A percentile compares a stretch with the other conserved stretches of the same genome.
These are phyloP conservation scores for Arothron firmamentum DNA, from an alignment of 2,113 vertebrate genomes.

Conservation along the genomic window DNA sequence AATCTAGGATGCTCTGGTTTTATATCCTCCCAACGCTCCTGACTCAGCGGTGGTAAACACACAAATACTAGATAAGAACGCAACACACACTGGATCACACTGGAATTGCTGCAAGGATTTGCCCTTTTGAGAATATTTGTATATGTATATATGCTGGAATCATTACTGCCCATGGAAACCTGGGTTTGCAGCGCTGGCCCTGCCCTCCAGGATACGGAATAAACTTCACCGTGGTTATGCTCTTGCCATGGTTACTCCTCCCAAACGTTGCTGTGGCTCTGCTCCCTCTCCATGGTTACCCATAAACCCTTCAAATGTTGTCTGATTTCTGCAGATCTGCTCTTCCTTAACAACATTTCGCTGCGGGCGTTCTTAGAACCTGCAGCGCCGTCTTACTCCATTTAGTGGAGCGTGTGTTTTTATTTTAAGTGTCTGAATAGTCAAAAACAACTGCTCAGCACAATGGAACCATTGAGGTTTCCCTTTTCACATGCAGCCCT, in stretches of 20 bases:
- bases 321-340: constrained; percentile 49
- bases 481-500: neutral
- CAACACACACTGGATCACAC: neutral
- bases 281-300: constrained; percentile 62
- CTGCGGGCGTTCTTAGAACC: constrained; percentile 23
- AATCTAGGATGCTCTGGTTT: neutral
- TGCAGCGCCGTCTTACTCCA: constrained; percentile 34
- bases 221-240: constrained; percentile 56
- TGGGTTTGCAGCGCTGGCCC: constrained; percentile 42
- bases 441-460: constrained; percentile 5
- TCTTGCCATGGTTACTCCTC: constrained; percentile 64
- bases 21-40: neutral
- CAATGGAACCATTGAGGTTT: neutral
- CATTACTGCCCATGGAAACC: constrained; percentile 38
- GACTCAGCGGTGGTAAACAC: too few relatives aligned
- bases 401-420: constrained; percentile 21
- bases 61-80: too few relatives aligned
- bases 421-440: constrained; percentile 24
- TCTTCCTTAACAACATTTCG: constrained; percentile 35
- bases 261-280: constrained; percentile 58
- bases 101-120: constrained; percentile 3
- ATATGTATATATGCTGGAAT: constrained; percentile 8
- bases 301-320: constrained; percentile 51
- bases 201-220: constrained; percentile 47
- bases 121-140: constrained; percentile 19